Evolutionary conservation across 1,140 invertebrate genomes (phyloP), one percentile per base, ranked within the genome.

Genomic region (Linepithema humile): DNA sequence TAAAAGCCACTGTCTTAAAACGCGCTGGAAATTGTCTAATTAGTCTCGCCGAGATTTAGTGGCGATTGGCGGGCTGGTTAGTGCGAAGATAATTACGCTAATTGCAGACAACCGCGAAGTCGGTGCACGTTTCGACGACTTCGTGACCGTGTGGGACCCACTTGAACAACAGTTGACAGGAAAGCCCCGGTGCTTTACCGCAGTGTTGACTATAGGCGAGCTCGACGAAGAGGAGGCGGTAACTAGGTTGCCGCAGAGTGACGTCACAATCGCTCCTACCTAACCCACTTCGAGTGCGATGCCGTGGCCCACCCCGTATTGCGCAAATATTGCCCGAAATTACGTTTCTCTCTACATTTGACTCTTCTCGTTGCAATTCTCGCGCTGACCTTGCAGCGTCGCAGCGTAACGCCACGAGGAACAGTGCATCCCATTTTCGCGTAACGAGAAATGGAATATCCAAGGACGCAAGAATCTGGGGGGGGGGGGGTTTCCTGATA

Each of bases 211-310:
- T 88, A 85, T 88, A 88, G 62, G 38, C 53, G 29, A 75, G 57
- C 35, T 85, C 72, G 75, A 53, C 64, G 83, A 69, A 60, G 82
- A 80, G 69, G 43, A 65, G 75, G 62, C 72, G 65, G 84, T 89
- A 89, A 89, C 88, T 89, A 85, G 88, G 88, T 89, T 89, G 88
- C 88, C 88, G 88, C 88, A 89, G 87, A 89, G 87, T 89, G 87
- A 89, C 88, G 88, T 89, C 88, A 89, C 87, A 86, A 89, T 89
- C 78, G 87, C 69, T 73, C 74, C 83, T 84, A 82, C 83, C 83
- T 87, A 87, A 89, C 87, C 88, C 64, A 89, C 74, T 89, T 89
- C 73, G 55, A 55, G 60, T 17, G 10, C 64, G 85, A 77, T 77
- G 75, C 53, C 80, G 64, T 57, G 43, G 67, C 60, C 50, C 62